Evolutionary conservation across 2,888 invertebrate genomes (phyloP), one percentile per base, ranked within the genome.

Genomic region (Cosmopolites sordidus): DNA sequence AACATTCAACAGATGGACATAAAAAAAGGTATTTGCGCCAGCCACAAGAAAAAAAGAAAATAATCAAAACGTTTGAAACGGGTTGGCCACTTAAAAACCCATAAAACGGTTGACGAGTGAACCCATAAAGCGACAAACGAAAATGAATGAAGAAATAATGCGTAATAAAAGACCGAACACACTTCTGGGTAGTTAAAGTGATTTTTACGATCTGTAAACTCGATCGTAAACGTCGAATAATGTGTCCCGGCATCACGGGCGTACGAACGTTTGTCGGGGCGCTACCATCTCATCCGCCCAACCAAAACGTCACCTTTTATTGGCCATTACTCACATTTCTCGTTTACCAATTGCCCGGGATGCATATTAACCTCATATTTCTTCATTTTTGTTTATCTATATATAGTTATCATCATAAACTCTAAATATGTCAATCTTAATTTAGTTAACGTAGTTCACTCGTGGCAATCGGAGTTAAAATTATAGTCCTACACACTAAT

Each of bases 141-240:
- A 64, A 62, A 63, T 64, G 67, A 72, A 72, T 72, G 71, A 72
- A 73, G 70, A 71, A 71, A 69, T 70, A 71, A 53, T 48, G 53
- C 49, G 69, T 69, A 70, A 72, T 73, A 73, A 72, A 71, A 72
- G 69, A 69, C 71, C 69, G 68, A 69, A 71, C 73, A 71, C 72
- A 73, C 72, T 71, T 69, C 70, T 67, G 69, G 65, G 71, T 72
- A 73, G 73, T 74, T 74, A 73, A 73, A 74, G 72, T 74, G 75
- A 75, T 75, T 75, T 75, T 75, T 75, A 75, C 69, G 74, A 73
- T 70, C 72, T 74, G 73, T 74, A 73, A 74, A 73, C 70, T 71
- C 66, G 70, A 68, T 72, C 72, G 73, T 74, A 73, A 74, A 75
- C 47, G 58, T 58, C 58, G 71, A 71, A 72, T 74, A 73, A 74